Conservation (phyloP, 2,888 invertebrate genomes). For the Tribolium freemani region DNA sequence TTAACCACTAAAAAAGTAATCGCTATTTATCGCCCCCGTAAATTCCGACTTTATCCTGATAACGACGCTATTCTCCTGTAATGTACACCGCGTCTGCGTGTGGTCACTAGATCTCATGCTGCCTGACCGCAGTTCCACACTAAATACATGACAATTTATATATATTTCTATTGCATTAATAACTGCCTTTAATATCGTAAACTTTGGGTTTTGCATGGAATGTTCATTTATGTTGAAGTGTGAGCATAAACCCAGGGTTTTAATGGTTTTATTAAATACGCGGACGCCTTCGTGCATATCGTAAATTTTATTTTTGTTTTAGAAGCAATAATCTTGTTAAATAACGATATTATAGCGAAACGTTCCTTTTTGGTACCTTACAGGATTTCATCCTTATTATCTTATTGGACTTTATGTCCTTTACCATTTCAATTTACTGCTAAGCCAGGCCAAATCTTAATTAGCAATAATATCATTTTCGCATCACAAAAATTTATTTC, state of each 20-base stretch:
- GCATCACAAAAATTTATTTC: too few relatives aligned
- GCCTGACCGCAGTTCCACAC: conserved; percentile 54
- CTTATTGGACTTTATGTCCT: too few relatives aligned
- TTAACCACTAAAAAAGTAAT: conserved; percentile 12
- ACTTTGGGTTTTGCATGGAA: conserved; percentile 54
- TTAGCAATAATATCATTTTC: too few relatives aligned
- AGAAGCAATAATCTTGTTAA: conserved; percentile 38
- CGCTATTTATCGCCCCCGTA: conserved; percentile 55
- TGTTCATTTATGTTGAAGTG: conserved; percentile 60
- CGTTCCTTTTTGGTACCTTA: not conserved
- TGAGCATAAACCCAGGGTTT: conserved; percentile 60
- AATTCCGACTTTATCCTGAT: conserved; percentile 52
- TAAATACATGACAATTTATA: conserved; percentile 59
- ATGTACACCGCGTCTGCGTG: conserved; percentile 53
- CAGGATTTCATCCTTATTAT: not conserved
- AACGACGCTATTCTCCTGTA: conserved; percentile 52
- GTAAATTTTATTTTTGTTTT: conserved; percentile 53
- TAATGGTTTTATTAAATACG: conserved; percentile 63
- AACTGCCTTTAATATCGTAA: conserved; percentile 57
- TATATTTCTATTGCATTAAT: conserved; percentile 59
- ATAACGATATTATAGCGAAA: conserved; percentile 15
- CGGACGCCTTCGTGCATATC: conserved; percentile 56
- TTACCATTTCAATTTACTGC: too few relatives aligned
- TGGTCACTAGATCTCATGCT: conserved; percentile 56
- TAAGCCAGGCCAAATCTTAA: too few relatives aligned